Evolutionary conservation across 2,797 vertebrate genomes (phyloP).

Genomic region (Pagetopsis macropterus): DNA sequence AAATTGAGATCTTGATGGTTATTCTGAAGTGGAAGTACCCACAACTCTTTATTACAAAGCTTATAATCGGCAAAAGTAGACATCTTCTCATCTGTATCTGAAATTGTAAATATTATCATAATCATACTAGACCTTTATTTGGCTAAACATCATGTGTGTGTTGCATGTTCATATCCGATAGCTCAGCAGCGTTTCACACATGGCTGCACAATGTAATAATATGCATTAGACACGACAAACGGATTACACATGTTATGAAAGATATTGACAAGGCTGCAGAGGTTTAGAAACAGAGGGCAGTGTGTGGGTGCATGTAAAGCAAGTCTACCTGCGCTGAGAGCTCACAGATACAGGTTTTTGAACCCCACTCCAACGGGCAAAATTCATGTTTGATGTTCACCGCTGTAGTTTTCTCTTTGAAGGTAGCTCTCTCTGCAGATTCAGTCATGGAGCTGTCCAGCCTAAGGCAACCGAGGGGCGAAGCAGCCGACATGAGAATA

Average conservation of each 20-base stretch:
- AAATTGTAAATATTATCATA: constrained; percentile 9
- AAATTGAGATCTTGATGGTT: not conserved
- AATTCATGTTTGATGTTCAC: constrained; percentile 62
- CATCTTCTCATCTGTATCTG: not conserved
- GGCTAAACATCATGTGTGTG: constrained; percentile 11
- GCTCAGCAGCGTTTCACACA: constrained; percentile 54
- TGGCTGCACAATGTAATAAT: constrained; percentile 52
- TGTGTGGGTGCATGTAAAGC: constrained; percentile 51
- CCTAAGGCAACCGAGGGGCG: constrained; percentile 39
- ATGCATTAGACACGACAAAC: constrained; percentile 40
- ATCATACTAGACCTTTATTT: not conserved
- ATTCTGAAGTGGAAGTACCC: constrained; percentile 10
- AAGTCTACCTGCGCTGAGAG: constrained; percentile 41
- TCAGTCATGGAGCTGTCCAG: constrained; percentile 42
- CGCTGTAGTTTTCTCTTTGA: constrained; percentile 67
- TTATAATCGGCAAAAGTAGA: not conserved
- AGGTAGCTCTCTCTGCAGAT: constrained; percentile 58
- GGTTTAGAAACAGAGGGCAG: constrained; percentile 44
- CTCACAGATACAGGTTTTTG: constrained; percentile 42
- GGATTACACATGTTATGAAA: constrained; percentile 55
- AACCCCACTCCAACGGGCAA: constrained; percentile 41
- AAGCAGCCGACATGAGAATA: constrained; percentile 26
- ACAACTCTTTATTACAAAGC: not conserved
- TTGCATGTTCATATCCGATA: constrained; percentile 18
- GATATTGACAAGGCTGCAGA: constrained; percentile 34